Base-by-base conservation (phyloP, 2,888 invertebrate genomes). In the Tiliacea aurago region DNA sequence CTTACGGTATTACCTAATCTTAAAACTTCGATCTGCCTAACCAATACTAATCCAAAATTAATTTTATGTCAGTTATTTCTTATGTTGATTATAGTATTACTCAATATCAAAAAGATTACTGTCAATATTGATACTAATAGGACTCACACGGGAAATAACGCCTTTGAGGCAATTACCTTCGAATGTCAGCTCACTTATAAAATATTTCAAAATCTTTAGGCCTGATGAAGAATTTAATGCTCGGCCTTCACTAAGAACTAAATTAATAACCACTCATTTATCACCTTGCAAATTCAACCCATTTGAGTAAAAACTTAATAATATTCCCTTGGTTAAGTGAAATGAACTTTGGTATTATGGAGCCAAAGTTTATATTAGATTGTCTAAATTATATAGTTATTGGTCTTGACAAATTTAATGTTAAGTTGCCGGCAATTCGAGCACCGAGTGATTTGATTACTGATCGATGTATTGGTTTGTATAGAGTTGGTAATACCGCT, bases 391-490 rank as follows among this genome's bases (percentile, higher is more conserved):
- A 76, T 78, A 67, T 37, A 73, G 68, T 78, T 56, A 77, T 81
- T 75, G 84, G 62, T 87, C 75, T 87, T 90, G 92, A 91, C 92
- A 92, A 92, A 92, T 92, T 91, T 90, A 89, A 91, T 88, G 86
- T 85, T 83, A 83, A 87, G 85, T 84, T 84, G 80, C 74, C 81
- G 74, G 75, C 81, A 87, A 86, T 88, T 84, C 84, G 82, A 86
- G 85, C 43, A 84, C 83, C 82, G 85, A 87, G 84, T 89, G 90
- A 89, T 90, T 91, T 89, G 90, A 91, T 91, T 88, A 86, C 88
- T 84, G 88, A 90, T 91, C 85, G 88, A 86, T 81, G 69, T 70
- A 70, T 65, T 63, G 68, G 69, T 78, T 18, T 73, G 4, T 80
- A 80, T 80, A 77, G 84, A 89, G 84, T 33, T 79, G 78, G 1